Percentiles rank a stretch among this genome's conserved stretches.
Evolutionary conservation across 2,888 invertebrate species (phyloP).

Genomic region (Argyra leucocephala): DNA sequence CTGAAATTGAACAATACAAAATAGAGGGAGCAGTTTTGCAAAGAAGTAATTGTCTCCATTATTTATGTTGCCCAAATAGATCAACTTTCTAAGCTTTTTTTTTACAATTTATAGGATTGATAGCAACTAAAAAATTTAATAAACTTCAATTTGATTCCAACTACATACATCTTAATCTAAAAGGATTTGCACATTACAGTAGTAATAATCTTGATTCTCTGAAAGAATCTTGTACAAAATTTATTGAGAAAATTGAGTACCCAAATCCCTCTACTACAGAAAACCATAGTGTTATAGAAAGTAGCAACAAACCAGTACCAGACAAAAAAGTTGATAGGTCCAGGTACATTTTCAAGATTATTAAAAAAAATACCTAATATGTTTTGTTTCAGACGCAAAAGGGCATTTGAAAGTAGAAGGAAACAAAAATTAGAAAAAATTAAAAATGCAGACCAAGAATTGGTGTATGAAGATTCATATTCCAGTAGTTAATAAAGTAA

Average conservation of each 20-base stretch:
- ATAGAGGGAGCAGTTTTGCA: slow-evolving; percentile 32
- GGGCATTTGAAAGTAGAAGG: neutral
- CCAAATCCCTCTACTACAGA: neutral
- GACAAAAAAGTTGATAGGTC: neutral
- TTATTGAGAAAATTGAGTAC: neutral
- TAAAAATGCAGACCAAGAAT: neutral
- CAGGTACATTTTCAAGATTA: neutral
- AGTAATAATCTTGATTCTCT: slow-evolving; percentile 9
- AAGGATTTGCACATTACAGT: neutral
- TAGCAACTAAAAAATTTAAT: neutral
- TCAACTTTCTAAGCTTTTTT: neutral
- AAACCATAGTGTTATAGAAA: neutral
- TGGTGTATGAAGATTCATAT: neutral
- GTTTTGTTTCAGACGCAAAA: neutral
- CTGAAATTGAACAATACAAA: slow-evolving; percentile 35
- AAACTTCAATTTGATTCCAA: neutral
- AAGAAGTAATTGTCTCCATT: slow-evolving; percentile 27
- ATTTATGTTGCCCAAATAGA: neutral
- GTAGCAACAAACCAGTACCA: neutral
- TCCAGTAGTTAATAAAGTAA: no score
- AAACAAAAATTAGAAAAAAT: neutral
- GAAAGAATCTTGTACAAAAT: neutral
- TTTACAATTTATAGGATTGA: neutral
- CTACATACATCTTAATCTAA: neutral
- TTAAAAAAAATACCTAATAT: neutral